Evolutionary conservation across 1,140 invertebrate genomes (phyloP), one percentile per base, ranked within the genome.

Genomic region (Mactra quadrangularis): DNA sequence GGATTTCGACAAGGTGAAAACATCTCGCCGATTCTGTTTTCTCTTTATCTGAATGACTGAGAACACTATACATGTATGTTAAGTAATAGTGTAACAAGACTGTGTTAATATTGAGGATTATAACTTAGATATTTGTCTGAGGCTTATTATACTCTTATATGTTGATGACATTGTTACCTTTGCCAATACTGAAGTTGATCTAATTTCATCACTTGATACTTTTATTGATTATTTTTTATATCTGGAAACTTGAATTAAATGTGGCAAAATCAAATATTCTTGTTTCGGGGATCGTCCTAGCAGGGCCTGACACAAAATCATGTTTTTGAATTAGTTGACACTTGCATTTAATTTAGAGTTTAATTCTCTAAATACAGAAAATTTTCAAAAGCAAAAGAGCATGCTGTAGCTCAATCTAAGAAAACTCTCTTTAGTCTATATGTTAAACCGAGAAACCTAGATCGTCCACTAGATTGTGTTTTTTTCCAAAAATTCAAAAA

Each of bases 81-180:
- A 13, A 52, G 6, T 19, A 33, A n/a, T 64, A 29, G 64, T 35
- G 45, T 27, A 22, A 68, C n/a, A n/a, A n/a, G n/a, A n/a, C n/a
- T n/a, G 22, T n/a, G 7, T 55, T 47, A 50, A 72, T n/a, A 22
- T 22, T 1, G 15, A 3, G 25, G 31, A 55, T 29, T 17, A 33
- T 17, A 17, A 57, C 29, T 0, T n/a, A n/a, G 53, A 53, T n/a
- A 15, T 55, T 38, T 72, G 35, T 25, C 25, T 72, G 53, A 57
- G 55, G 55, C 52, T 55, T 38, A 35, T 72, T 33, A 27, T 71
- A 71, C 29, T 71, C 19, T 35, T 71, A 52, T 71, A 71, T 71
- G 70, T 31, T 22, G 70, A 55, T 41, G 70, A 72, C 29, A 72
- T 31, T 15, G 35, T 72, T 55, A 31, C 55, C 13, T 19, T 72